Percentiles rank a stretch among this genome's conserved stretches.
Conservation (phyloP, 2,797 vertebrate genomes). For the Enteromius unitaeniatus region DNA sequence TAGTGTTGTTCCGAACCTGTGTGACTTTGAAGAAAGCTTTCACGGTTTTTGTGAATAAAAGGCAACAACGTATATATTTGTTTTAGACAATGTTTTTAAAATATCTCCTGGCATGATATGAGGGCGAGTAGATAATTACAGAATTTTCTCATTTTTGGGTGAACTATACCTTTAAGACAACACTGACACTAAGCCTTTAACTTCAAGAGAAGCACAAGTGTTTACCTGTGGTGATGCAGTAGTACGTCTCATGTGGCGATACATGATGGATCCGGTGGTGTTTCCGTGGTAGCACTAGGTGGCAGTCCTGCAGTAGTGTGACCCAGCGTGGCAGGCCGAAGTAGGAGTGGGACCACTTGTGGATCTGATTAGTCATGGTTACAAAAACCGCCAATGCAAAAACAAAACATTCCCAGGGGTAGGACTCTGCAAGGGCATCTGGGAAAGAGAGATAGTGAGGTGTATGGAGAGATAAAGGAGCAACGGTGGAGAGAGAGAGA, state of each 20-base stretch:
- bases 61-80: not conserved
- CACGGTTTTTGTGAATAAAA: not conserved
- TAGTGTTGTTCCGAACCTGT: not conserved
- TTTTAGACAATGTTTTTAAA: not conserved
- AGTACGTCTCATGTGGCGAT: slow-evolving; percentile 82
- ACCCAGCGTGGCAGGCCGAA: slow-evolving; percentile 80
- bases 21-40: not conserved
- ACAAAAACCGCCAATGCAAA: slow-evolving; percentile 79
- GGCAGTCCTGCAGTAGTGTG: slow-evolving; percentile 79
- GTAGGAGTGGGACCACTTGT: slow-evolving; percentile 84
- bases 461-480: slow-evolving; percentile 22
- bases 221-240: slow-evolving; percentile 81
- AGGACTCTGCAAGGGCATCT: slow-evolving; percentile 76
- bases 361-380: slow-evolving; percentile 84
- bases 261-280: slow-evolving; percentile 84
- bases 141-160: not conserved
- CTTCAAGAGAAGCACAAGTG: not conserved
- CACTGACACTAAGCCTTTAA: not conserved
- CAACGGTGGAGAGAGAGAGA: not conserved
- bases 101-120: not conserved
- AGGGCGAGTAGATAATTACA: not conserved
- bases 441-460: slow-evolving; percentile 35
- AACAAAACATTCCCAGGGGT: slow-evolving; percentile 80
- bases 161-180: not conserved
- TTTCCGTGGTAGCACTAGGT: slow-evolving; percentile 80